These are phyloP conservation scores for Petrolisthes cinctipes DNA, from an alignment of 2,888 invertebrate genomes.

Conservation along the genomic window DNA sequence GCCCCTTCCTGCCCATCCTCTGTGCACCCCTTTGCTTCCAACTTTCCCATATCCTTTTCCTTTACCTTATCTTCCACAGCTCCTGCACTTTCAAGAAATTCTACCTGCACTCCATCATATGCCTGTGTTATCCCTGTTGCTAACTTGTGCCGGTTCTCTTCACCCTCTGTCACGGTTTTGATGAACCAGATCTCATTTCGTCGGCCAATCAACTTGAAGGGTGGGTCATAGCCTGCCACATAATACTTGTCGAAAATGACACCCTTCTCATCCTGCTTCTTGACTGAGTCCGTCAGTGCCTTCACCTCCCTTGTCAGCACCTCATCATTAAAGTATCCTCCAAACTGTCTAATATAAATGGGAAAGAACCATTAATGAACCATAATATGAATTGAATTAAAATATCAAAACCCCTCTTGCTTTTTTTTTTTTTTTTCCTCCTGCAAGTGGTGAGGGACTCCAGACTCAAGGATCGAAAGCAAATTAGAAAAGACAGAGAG, in stretches of 20 bases:
- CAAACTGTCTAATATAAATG: conserved; percentile 65
- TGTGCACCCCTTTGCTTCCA: background rate
- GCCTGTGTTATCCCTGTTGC: background rate
- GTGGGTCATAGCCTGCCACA: conserved; percentile 69
- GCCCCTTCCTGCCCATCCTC: background rate
- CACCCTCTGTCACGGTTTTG: conserved; percentile 43
- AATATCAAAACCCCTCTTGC: background rate
- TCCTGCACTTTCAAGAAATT: background rate
- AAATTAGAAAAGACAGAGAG: no score
- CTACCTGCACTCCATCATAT: background rate
- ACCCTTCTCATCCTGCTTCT: conserved; percentile 36
- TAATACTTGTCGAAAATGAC: conserved; percentile 67
- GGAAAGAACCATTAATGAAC: no score
- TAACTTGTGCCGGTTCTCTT: background rate
- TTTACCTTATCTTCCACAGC: background rate
- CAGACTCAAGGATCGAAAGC: background rate
- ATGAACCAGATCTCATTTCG: conserved; percentile 70
- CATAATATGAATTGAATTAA: background rate
- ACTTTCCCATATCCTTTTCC: no score
- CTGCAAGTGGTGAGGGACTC: background rate
- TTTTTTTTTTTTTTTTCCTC: background rate
- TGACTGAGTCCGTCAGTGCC: conserved; percentile 54
- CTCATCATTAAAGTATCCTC: conserved; percentile 67
- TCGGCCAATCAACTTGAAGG: conserved; percentile 69
- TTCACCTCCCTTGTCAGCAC: conserved; percentile 65